Evolutionary conservation across 1,140 invertebrate genomes (phyloP), one percentile per base, ranked within the genome.

Genomic region (Scaptodrosophila lebanonensis): DNA sequence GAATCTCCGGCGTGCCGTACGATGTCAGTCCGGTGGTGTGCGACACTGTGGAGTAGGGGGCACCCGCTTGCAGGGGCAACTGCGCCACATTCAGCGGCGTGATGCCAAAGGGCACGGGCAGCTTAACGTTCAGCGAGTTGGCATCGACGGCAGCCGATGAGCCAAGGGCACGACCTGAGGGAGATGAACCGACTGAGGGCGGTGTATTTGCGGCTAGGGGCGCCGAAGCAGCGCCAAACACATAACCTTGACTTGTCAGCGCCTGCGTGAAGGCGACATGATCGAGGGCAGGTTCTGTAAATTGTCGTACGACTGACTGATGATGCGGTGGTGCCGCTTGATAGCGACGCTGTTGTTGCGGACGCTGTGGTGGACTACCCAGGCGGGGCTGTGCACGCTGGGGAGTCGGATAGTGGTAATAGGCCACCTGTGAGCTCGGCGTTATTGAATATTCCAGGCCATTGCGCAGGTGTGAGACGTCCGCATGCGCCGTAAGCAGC

Each of bases 181-280:
- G 15, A 1, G 25, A 22, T n/a, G n/a, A n/a, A n/a, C n/a, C n/a
- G n/a, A n/a, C n/a, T n/a, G n/a, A n/a, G n/a, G n/a, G n/a, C n/a
- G n/a, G n/a, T n/a, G n/a, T n/a, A n/a, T n/a, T n/a, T 1, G 27
- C 59, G 4, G 13, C 17, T n/a, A 13, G 17, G 11, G 40, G 22
- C 13, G 61, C 40, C n/a, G 30, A 1, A 8, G 43, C 12, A 12
- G 39, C 54, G 16, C 76, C 76, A 8, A 69, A 76, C 0, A 68
- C 59, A 22, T 85, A 85, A 9, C 83, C 83, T 30, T 84, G 67
- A 15, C 70, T 79, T 35, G 77, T 83, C 39, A 85, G 44, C 1
- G 71, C 83, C 49, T 82, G 68, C 3, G 73, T 85, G 18, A 85
- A 85, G 9, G 83, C 83, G 5, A 62, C 83, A 33, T 85, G 75